A percentile compares a stretch with the other conserved stretches of the same genome.
phyloP scores from a whole-genome alignment of 2,888 invertebrate genomes.

The Camptogramma bilineatum region DNA sequence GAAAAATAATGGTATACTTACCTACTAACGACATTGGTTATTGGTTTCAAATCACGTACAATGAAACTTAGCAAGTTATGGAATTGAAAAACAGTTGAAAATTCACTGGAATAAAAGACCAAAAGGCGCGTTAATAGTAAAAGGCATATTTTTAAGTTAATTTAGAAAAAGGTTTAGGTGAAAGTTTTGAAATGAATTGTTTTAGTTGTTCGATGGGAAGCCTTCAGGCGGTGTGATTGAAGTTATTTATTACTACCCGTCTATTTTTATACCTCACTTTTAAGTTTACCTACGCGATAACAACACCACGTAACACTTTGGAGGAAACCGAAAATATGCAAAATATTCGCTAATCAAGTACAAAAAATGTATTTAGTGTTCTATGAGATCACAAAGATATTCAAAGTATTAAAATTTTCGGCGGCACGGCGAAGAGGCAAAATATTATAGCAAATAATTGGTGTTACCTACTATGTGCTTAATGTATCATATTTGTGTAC shows the following conservation, averaged over 20 bases:
- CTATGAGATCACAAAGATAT: conserved; percentile 1
- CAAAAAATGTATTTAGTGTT: conserved; percentile 9
- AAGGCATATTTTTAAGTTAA: background rate
- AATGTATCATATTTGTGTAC: conserved; percentile 15
- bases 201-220: too few species aligned
- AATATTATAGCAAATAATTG: conserved; percentile 24
- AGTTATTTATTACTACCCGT: background rate
- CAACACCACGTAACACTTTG: background rate
- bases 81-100: background rate
- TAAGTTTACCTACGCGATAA: background rate
- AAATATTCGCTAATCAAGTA: conserved; percentile 9
- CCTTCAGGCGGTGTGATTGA: background rate
- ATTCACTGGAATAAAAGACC: background rate
- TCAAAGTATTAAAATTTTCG: background rate
- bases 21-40: too few species aligned
- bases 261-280: background rate
- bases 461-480: conserved; percentile 8
- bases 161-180: background rate
- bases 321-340: background rate
- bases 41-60: background rate
- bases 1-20: background rate
- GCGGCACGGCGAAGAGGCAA: conserved; percentile 39
- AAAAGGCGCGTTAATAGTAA: background rate
- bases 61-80: background rate
- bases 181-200: background rate